phyloP scores from a whole-genome alignment of 2,888 invertebrate species.

The Ophraella communa region DNA sequence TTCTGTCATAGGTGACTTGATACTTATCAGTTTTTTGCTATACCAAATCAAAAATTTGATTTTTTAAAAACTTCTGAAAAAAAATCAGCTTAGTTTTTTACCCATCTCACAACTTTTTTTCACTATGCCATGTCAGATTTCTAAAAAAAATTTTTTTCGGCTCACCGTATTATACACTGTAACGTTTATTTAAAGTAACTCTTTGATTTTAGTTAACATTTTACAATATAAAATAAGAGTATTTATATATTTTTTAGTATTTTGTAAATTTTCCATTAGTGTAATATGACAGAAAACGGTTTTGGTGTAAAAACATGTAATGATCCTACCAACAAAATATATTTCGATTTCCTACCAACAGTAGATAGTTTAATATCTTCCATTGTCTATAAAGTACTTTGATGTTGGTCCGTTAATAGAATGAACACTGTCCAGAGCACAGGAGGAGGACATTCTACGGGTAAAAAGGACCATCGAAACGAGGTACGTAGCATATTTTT shows the following conservation, averaged over 20 bases:
- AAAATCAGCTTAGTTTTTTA: too few relatives aligned
- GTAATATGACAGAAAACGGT: background rate
- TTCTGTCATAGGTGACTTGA: too few relatives aligned
- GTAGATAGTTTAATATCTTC: background rate
- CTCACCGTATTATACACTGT: too few relatives aligned
- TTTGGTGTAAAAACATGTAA: background rate
- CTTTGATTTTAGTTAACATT: too few relatives aligned
- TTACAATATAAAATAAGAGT: too few relatives aligned
- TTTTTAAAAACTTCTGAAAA: too few relatives aligned
- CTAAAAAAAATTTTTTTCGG: too few relatives aligned
- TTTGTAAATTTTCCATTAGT: background rate
- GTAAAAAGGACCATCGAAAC: slow-evolving; percentile 68
- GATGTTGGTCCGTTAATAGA: slow-evolving; percentile 41
- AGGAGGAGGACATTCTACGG: slow-evolving; percentile 66
- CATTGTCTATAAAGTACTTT: slow-evolving; percentile 20
- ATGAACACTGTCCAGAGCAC: slow-evolving; percentile 74
- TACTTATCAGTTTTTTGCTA: too few relatives aligned
- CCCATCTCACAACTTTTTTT: too few relatives aligned
- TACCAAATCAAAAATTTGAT: too few relatives aligned
- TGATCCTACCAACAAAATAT: slow-evolving; percentile 26
- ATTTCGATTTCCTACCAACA: slow-evolving; percentile 2
- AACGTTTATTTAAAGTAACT: too few relatives aligned
- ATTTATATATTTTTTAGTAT: background rate
- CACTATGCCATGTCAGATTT: too few relatives aligned
- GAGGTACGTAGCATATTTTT: slow-evolving; percentile 60